These are phyloP conservation scores for Pachycephus smyrnensis DNA, from an alignment of 2,888 invertebrate species.

Conservation along the genomic window DNA sequence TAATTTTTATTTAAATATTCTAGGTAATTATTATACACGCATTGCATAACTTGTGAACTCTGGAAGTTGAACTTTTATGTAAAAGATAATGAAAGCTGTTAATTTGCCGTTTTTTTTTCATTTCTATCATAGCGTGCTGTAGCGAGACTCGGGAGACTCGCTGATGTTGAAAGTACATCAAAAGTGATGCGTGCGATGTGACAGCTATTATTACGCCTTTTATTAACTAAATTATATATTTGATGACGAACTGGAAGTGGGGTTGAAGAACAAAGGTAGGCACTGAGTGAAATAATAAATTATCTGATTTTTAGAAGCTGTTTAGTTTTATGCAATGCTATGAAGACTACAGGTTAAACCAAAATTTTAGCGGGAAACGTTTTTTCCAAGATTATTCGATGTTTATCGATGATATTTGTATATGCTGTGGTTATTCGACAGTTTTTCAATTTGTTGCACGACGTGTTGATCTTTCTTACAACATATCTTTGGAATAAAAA, in stretches of 20 bases:
- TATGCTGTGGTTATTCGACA: not conserved
- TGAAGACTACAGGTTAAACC: not conserved
- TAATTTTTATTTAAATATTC: not conserved
- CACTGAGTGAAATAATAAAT: not conserved
- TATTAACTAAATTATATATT: not conserved
- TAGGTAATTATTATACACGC: not conserved
- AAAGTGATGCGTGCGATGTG: not conserved
- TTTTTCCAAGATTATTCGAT: not conserved
- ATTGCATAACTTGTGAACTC: not conserved
- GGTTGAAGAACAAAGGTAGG: not conserved
- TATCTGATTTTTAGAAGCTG: not conserved
- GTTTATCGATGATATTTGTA: not conserved
- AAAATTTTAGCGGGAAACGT: not conserved
- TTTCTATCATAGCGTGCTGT: not conserved
- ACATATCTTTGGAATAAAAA: not conserved
- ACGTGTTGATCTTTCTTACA: not conserved
- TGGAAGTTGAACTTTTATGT: not conserved
- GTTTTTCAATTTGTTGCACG: not conserved
- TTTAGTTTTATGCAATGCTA: not conserved
- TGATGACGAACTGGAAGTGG: not conserved
- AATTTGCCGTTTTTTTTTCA: not conserved
- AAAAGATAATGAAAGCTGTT: too few species aligned
- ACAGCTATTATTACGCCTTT: not conserved
- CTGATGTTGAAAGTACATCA: not conserved
- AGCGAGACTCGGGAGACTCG: not conserved